Conservation (phyloP, 1,140 invertebrate species). For the Drosophila trapezifrons region DNA sequence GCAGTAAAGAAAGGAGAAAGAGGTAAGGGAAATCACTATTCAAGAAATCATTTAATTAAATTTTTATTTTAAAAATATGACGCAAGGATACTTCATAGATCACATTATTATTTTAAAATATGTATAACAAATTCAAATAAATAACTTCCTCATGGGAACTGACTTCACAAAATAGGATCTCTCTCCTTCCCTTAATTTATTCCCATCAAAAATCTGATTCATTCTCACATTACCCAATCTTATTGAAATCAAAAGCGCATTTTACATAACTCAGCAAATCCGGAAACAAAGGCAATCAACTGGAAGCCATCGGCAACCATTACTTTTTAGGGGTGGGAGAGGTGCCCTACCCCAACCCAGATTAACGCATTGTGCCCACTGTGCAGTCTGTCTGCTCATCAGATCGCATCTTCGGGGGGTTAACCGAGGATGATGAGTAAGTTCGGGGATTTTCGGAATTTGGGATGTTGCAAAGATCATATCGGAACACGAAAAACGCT, state of each 20-base stretch:
- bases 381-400: slow-evolving; percentile 47
- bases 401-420: slow-evolving; percentile 26
- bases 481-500: slow-evolving; percentile 61
- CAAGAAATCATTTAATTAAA: no score
- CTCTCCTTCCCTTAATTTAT: neutral
- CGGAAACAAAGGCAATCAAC: slow-evolving; percentile 55
- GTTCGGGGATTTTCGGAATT: slow-evolving; percentile 25
- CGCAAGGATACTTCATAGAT: neutral
- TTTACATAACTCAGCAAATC: slow-evolving; percentile 18
- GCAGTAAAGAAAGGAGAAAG: neutral
- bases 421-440: slow-evolving; percentile 7
- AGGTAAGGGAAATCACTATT: neutral
- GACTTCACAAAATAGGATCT: neutral
- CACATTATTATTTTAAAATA: no score
- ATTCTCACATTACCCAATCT: slow-evolving; percentile 23
- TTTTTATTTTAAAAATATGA: no score
- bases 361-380: slow-evolving; percentile 56
- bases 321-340: slow-evolving; percentile 9
- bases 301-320: slow-evolving; percentile 44
- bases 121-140: neutral
- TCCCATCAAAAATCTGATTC: slow-evolving; percentile 13
- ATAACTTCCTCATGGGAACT: neutral
- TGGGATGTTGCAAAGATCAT: slow-evolving; percentile 55
- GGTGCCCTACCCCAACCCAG: neutral
- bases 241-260: slow-evolving; percentile 38